Base-by-base conservation (phyloP, 2,888 invertebrate species). In the Polietes domitor region DNA sequence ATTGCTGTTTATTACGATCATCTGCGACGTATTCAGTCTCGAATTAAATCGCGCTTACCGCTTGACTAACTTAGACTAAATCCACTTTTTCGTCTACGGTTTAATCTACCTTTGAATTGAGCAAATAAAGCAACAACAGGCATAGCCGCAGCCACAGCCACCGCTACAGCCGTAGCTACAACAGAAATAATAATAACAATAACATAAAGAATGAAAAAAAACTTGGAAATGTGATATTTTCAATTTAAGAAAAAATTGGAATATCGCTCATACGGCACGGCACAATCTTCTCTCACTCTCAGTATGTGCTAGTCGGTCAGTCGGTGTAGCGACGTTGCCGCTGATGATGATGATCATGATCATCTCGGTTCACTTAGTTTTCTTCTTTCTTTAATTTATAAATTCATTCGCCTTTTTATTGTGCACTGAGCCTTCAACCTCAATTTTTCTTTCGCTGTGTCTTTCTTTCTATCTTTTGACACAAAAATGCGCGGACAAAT, bases 351-450 rank as follows among this genome's bases (percentile, higher is more conserved):
- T 83, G 24, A 83, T 77, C 43, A 77, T 80, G 32, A 77, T 74
- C 17, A 21, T 43, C 15, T 6, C 47, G 7, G 28, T 73, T 50
- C 28, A 15, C 1, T 37, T 17, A 19, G 3, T 41, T 37, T 9
- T 65, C 10, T 41, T 43, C 37, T 78, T 72, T 65, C 55, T 58
- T 68, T 41, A 2, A 55, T 19, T 43, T 24, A 37, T 37, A 37
- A 7, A 12, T 37, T 9, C 37, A 37, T 37, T 37, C 10, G 10
- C 10, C 37, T 3, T 37, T 9, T 37, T 37, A 37, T 12, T 37
- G 4, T 37, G 9, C 28, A 63, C 26, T 87, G 87, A 89, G 87
- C 88, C 87, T 88, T 89, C 88, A 87, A 86, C 85, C 87, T 79
- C 86, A 86, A 88, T 89, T 87, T 88, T 84, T 84, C 82, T 80